phyloP scores from a whole-genome alignment of 2,888 invertebrate genomes.

The Pseudococcus longispinus region DNA sequence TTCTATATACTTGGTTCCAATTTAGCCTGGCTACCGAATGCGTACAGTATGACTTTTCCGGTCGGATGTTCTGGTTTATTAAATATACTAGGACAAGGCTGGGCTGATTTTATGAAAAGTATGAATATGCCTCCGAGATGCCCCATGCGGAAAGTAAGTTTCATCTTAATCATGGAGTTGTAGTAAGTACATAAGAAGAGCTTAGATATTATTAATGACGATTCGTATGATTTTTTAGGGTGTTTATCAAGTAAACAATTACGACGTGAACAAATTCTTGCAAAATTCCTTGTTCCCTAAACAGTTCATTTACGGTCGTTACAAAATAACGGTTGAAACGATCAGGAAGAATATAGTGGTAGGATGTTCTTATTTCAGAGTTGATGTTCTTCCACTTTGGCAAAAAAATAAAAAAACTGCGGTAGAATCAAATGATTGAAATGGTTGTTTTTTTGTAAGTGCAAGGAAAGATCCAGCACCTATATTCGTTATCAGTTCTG shows the following conservation, averaged over 20 bases:
- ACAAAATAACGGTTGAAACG: not conserved
- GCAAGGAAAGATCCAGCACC: too few species aligned
- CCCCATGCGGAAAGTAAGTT: not conserved
- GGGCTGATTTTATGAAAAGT: not conserved
- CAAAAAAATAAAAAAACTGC: not conserved
- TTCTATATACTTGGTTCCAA: not conserved
- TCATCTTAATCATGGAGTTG: not conserved
- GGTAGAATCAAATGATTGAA: not conserved
- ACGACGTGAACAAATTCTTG: not conserved
- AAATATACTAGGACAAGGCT: not conserved
- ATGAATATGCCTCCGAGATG: not conserved
- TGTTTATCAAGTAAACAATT: not conserved
- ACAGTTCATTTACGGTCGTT: not conserved
- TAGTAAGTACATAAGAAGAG: too few species aligned
- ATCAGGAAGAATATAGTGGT: not conserved
- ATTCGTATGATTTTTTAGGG: too few species aligned
- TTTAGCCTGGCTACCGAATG: not conserved
- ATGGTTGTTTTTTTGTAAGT: too few species aligned
- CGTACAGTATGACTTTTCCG: not conserved
- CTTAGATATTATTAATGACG: too few species aligned
- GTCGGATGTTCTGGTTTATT: not conserved
- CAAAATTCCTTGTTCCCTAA: not conserved
- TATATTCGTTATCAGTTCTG: too few species aligned
- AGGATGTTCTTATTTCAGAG: not conserved
- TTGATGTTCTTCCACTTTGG: not conserved